Base-by-base conservation (phyloP, 2,888 invertebrate species). In the Agrotis clavis region DNA sequence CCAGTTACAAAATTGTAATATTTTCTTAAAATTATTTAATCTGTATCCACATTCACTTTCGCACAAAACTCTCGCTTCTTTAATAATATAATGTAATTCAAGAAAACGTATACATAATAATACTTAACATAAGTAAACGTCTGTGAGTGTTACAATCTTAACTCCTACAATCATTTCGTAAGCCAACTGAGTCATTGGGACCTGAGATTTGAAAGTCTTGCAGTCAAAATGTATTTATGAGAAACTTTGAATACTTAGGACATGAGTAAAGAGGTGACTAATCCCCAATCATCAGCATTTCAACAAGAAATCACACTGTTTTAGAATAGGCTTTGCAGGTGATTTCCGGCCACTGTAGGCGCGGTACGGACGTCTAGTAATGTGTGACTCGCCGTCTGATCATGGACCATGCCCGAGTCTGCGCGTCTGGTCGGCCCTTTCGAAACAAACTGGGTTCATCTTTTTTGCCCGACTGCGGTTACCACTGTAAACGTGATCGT, bases 161-260 rank as follows among this genome's bases (percentile, higher is more conserved):
- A 63, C 82, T 57, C 83, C 85, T 72, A 84, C 80, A n/a, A 50
- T 16, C 0, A 50, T 84, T 79, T 85, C 74, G 79, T 72, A 85
- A 85, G 30, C 16, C 51, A 41, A n/a, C 35, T 84, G 83, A 83
- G 60, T 83, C 85, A 84, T 50, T 61, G 71, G 64, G 41, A 50
- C 30, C 30, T 61, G 30, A 67, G 19, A 74, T 81, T 84, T 83
- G 84, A 83, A 83, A 83, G 75, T 71, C 19, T 60, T 19, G 2
- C 50, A 62, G 19, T 67, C 70, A 21, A 67, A 67, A 56, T 64
- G 50, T 64, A 50, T 25, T 47, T 9, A 41, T 69, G 62, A 59
- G 25, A 59, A 21, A 75, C 47, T 57, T 2, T 6, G 21, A 19
- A 62, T 71, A 67, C n/a, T 35, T 57, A n/a, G 6, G 57, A 6